These are phyloP conservation scores for Apteryx owenii DNA, from an alignment of 2,113 vertebrate species.

Conservation along the genomic window DNA sequence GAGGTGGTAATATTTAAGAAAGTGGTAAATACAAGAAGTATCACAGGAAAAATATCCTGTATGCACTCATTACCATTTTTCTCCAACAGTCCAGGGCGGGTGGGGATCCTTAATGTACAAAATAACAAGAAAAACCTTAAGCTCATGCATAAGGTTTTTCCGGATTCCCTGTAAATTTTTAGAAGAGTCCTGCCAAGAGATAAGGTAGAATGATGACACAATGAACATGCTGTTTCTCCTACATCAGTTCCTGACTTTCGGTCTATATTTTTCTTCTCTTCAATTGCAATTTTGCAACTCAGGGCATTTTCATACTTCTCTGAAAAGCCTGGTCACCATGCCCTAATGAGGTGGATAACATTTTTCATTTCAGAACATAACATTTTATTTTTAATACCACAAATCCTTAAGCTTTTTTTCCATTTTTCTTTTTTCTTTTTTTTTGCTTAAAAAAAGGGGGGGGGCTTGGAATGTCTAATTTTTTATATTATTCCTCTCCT, in stretches of 20 bases:
- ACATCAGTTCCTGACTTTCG: not conserved
- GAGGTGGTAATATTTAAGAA: not conserved
- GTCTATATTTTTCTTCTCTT: not conserved
- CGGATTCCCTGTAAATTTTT: not conserved
- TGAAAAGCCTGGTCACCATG: not conserved
- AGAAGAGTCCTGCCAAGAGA: not conserved
- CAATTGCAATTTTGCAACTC: not conserved
- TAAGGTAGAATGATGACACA: not conserved
- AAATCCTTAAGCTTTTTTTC: not conserved
- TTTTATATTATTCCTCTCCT: not conserved
- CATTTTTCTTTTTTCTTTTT: too few species aligned
- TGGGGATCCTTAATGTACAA: not conserved
- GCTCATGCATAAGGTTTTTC: not conserved
- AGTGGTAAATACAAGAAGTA: not conserved
- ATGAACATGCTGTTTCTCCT: not conserved
- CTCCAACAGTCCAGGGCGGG: not conserved
- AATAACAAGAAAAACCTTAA: not conserved
- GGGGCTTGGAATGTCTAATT: not conserved
- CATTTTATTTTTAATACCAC: not conserved
- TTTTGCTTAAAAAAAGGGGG: too few species aligned
- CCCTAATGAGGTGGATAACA: fast-evolving
- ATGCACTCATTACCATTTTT: not conserved
- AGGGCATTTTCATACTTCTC: not conserved
- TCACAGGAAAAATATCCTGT: not conserved
- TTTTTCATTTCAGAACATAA: not conserved